Conservation (phyloP, 2,888 invertebrate species). For the Cataglyphis livida region DNA sequence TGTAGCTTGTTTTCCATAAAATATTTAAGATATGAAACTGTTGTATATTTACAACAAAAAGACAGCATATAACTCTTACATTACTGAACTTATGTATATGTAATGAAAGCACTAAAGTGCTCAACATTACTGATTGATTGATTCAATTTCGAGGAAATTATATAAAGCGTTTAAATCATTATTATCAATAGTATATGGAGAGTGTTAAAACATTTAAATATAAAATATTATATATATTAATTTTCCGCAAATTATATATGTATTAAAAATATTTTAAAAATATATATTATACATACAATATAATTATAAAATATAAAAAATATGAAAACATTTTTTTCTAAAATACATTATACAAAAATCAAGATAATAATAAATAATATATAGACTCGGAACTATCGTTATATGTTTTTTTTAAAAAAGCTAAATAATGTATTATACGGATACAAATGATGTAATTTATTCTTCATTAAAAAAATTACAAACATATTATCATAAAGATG, state of each 20-base stretch:
- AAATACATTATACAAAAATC: too few relatives aligned
- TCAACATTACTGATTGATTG: background rate
- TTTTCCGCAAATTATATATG: background rate
- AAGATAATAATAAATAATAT: too few relatives aligned
- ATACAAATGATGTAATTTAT: background rate
- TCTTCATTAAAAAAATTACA: background rate
- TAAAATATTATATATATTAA: background rate
- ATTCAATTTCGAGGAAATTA: constrained; percentile 30
- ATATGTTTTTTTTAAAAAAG: too few relatives aligned
- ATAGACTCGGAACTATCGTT: too few relatives aligned
- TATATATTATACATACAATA: background rate
- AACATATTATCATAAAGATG: background rate
- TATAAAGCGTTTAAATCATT: background rate
- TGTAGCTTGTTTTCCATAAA: too few relatives aligned
- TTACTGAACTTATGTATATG: background rate
- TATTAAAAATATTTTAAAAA: background rate
- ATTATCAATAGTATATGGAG: background rate
- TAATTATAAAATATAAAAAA: background rate
- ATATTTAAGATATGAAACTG: too few relatives aligned
- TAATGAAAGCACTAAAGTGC: background rate
- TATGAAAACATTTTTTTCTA: background rate
- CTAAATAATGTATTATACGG: too few relatives aligned
- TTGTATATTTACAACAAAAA: too few relatives aligned
- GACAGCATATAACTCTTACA: background rate
- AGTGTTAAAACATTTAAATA: background rate